These are phyloP conservation scores for Scopus umbretta DNA, from an alignment of 2,113 vertebrate species.

Conservation along the genomic window DNA sequence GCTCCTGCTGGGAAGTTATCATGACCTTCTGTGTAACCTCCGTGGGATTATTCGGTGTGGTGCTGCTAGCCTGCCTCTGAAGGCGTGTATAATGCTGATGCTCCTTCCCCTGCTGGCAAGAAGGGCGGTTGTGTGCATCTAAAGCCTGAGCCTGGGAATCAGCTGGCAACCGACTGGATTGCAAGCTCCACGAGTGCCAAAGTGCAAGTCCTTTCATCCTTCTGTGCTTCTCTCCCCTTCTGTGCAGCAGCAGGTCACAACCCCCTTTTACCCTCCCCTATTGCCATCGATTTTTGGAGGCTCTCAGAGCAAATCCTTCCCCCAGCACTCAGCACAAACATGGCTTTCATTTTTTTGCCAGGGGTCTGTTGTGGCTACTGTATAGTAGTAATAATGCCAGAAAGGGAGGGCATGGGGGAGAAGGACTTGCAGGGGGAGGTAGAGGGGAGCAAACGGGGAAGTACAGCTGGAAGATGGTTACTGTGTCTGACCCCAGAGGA, in stretches of 20 bases:
- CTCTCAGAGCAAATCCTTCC: not conserved
- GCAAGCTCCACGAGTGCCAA: not conserved
- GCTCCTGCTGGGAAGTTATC: fast-evolving
- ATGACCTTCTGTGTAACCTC: not conserved
- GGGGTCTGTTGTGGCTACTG: not conserved
- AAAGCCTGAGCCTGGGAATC: not conserved
- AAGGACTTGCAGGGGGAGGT: not conserved
- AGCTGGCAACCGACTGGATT: not conserved
- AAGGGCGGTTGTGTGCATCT: fast-evolving
- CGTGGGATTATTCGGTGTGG: fast-evolving
- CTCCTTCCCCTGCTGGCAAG: not conserved
- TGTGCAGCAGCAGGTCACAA: not conserved
- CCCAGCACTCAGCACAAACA: not conserved
- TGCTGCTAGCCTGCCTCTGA: not conserved
- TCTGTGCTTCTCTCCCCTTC: not conserved
- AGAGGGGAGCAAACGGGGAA: not conserved
- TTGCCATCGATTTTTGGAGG: not conserved
- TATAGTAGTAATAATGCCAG: not conserved
- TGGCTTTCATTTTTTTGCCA: not conserved
- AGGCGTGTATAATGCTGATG: fast-evolving
- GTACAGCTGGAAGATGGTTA: not conserved
- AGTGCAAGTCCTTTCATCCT: not conserved
- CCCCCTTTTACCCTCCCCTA: not conserved
- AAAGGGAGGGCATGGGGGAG: not conserved
- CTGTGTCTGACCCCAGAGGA: not conserved